These are phyloP conservation scores for Holacanthus passer DNA, from an alignment of 2,113 vertebrate genomes.

Conservation along the genomic window DNA sequence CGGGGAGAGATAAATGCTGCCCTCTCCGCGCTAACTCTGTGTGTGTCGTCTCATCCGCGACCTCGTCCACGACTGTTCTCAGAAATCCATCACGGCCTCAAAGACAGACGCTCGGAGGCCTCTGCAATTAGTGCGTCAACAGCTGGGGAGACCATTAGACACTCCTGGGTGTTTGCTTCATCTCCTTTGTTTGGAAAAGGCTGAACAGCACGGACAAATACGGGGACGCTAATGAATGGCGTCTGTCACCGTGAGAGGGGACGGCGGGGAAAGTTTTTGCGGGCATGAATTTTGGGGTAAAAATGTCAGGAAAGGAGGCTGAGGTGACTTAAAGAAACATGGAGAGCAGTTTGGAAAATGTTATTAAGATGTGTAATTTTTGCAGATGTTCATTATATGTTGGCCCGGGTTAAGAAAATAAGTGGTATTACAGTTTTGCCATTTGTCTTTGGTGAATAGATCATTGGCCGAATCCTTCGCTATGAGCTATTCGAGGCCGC, in stretches of 20 bases:
- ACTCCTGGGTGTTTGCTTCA: constrained; percentile 58
- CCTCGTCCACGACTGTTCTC: constrained; percentile 66
- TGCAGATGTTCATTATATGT: constrained; percentile 76
- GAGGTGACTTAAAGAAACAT: constrained; percentile 51
- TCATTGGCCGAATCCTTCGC: constrained; percentile 31
- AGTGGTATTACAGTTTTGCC: constrained; percentile 56
- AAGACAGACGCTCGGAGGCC: constrained; percentile 69
- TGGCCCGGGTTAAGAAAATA: constrained; percentile 71
- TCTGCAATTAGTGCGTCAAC: constrained; percentile 76
- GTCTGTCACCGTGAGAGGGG: constrained; percentile 62
- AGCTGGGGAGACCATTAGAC: constrained; percentile 82
- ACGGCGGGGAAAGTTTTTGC: constrained; percentile 29
- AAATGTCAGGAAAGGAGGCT: neutral
- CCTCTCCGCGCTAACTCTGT: constrained; percentile 50
- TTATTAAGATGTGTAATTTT: constrained; percentile 69
- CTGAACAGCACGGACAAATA: constrained; percentile 56
- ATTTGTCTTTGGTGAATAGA: constrained; percentile 69
- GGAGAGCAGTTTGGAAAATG: constrained; percentile 64
- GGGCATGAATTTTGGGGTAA: constrained; percentile 29
- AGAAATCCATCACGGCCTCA: constrained; percentile 71
- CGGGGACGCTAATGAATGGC: constrained; percentile 60
- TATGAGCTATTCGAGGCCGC: constrained; percentile 48
- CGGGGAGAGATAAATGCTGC: constrained; percentile 72
- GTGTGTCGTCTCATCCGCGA: constrained; percentile 63
- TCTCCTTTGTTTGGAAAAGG: constrained; percentile 69